Conservation (phyloP, 2,797 vertebrate species). For the Centropyge bicolor region DNA sequence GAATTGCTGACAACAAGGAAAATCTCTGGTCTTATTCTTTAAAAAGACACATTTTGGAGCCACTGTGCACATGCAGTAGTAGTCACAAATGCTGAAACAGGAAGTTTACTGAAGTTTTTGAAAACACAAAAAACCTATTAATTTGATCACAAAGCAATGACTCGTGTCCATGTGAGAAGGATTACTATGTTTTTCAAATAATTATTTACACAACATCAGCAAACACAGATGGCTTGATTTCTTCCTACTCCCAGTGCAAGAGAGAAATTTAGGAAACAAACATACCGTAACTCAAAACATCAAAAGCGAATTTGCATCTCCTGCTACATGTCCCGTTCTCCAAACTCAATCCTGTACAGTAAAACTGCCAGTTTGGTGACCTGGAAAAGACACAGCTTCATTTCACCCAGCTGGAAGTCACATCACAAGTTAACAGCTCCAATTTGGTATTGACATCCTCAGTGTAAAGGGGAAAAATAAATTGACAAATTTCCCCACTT, state of each 20-base stretch:
- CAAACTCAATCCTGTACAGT: constrained; percentile 51
- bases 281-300: constrained; percentile 53
- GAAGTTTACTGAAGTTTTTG: background rate
- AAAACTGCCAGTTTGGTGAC: constrained; percentile 57
- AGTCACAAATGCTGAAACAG: background rate
- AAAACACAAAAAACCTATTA: background rate
- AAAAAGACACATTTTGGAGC: background rate
- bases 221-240: constrained; percentile 8
- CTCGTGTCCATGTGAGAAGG: background rate
- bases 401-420: constrained; percentile 67
- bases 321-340: constrained; percentile 22
- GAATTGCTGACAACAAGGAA: background rate
- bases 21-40: too few relatives aligned
- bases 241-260: background rate
- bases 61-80: too few relatives aligned
- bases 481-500: constrained; percentile 76
- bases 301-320: constrained; percentile 63
- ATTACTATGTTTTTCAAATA: background rate
- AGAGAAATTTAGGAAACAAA: constrained; percentile 45
- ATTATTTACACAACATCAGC: background rate
- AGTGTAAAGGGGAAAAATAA: constrained; percentile 65
- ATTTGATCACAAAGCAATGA: background rate
- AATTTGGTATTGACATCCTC: constrained; percentile 65
- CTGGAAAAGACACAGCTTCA: constrained; percentile 68
- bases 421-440: constrained; percentile 65